Evolutionary conservation across 2,797 vertebrate genomes (phyloP), one percentile per base, ranked within the genome.

Genomic region (Poeciliopsis gracilis): DNA sequence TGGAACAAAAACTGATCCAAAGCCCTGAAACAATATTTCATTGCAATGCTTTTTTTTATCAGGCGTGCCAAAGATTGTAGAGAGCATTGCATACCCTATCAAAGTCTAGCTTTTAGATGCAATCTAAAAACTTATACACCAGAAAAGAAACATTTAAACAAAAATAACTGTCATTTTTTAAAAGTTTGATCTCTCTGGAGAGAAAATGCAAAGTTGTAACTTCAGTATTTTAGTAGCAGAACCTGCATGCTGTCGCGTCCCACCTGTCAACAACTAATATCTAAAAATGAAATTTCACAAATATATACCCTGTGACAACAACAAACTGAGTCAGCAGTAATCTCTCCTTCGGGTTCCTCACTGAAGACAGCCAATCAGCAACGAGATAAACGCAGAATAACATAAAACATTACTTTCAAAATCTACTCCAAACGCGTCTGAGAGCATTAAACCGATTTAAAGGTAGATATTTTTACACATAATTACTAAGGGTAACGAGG

Each of bases 361-460:
- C 61, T 77, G 10, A n/a, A 16, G 30, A 2, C 23, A 47, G 25
- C 75, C 69, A 79, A 20, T 75, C 63, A 78, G 79, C 53, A 38
- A 72, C 76, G 28, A 28, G 5, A 77, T 18, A 74, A 79, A 84
- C 20, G 33, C 74, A 83, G 82, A 87, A 82, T 67, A 76, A 76
- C 57, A 67, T 45, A 73, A 73, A 77, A 47, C 4, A 33, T 15
- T 9, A 0, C 55, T 78, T 77, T 16, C 33, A 61, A 80, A 82
- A 79, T 12, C 47, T 12, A 67, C 25, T 28, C 23, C 77, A 28
- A 25, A 38, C 55, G 38, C 36, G 55, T 71, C 53, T 43, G 43
- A 61, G 18, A 61, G 8, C 6, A n/a, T 0, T 8, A 28, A 73
- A 53, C 13, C 33, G 20, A 72, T 55, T 82, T 1, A 80, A 23